Evolutionary conservation across 2,797 vertebrate genomes (phyloP).

Genomic region (Erithacus rubecula): DNA sequence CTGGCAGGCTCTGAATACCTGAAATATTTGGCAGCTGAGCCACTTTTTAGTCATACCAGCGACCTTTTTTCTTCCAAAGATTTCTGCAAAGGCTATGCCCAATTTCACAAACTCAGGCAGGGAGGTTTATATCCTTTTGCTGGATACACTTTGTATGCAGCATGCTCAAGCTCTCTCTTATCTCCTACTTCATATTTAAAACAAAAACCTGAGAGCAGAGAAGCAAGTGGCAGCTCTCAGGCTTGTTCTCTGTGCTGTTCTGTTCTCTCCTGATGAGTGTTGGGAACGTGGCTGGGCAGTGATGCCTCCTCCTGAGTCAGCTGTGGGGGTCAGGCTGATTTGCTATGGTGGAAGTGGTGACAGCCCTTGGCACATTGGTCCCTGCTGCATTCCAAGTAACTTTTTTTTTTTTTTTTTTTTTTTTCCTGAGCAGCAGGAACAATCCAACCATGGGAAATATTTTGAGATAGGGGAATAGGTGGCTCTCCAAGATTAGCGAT

Average conservation of each 20-base stretch:
- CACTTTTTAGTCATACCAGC: slow-evolving; percentile 54
- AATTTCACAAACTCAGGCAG: not conserved
- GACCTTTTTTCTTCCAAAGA: not conserved
- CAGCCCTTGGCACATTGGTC: slow-evolving; percentile 41
- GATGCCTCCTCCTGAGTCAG: slow-evolving; percentile 36
- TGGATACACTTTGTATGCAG: not conserved
- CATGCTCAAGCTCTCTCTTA: not conserved
- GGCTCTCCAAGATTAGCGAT: slow-evolving; percentile 16
- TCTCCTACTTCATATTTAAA: not conserved
- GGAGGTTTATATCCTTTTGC: not conserved
- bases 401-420: not conserved
- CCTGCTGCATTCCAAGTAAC: slow-evolving; percentile 16
- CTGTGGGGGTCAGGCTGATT: slow-evolving; percentile 45
- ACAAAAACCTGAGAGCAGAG: not conserved
- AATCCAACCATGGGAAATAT: slow-evolving; percentile 39
- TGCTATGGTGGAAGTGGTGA: slow-evolving; percentile 57
- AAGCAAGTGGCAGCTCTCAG: not conserved
- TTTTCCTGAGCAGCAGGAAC: not conserved
- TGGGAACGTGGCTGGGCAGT: not conserved
- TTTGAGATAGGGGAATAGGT: slow-evolving; percentile 31
- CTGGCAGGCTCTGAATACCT: slow-evolving; percentile 62
- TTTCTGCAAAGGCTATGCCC: slow-evolving; percentile 24
- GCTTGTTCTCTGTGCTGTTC: not conserved
- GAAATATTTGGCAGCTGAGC: slow-evolving; percentile 64
- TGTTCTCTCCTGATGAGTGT: not conserved